A percentile compares a stretch with the other conserved stretches of the same genome.
Conservation (phyloP, 2,113 vertebrate genomes). For the Neotoma lepida region DNA sequence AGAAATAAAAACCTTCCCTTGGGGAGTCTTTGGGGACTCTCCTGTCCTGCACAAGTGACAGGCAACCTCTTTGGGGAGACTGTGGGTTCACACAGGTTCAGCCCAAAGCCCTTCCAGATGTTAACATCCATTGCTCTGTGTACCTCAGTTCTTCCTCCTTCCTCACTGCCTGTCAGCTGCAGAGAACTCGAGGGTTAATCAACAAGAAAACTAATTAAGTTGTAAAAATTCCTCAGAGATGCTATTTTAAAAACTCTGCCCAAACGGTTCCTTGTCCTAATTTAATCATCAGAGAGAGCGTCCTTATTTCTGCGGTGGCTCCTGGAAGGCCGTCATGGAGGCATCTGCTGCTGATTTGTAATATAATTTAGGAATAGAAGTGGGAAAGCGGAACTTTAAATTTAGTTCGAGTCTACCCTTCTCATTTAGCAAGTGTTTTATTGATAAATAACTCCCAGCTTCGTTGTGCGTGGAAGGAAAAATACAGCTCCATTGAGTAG, state of each 20-base stretch:
- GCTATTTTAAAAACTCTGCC: conserved; percentile 54
- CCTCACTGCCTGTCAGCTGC: conserved; percentile 6
- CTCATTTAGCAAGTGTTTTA: conserved; percentile 63
- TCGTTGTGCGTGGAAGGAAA: conserved; percentile 42
- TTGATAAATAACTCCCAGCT: conserved; percentile 65
- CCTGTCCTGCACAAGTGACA: not conserved
- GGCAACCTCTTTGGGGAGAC: not conserved
- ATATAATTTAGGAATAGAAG: conserved; percentile 55
- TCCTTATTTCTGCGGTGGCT: conserved; percentile 61
- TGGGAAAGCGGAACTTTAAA: conserved; percentile 54
- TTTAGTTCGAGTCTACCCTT: conserved; percentile 40
- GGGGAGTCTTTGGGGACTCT: not conserved
- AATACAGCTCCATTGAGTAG: conserved; percentile 9
- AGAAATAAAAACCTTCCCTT: not conserved
- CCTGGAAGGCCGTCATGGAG: conserved; percentile 36
- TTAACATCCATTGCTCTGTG: not conserved
- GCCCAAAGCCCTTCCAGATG: not conserved
- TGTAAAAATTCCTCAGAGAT: conserved; percentile 63
- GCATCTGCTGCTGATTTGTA: conserved; percentile 61
- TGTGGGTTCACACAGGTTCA: not conserved
- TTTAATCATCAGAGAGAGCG: conserved; percentile 40
- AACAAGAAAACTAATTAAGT: conserved; percentile 64
- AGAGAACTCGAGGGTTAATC: not conserved
- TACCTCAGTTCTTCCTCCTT: not conserved
- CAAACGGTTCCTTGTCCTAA: conserved; percentile 52